Evolutionary conservation across 2,113 vertebrate genomes (phyloP).

Genomic region (Melanerpes aurifrons): DNA sequence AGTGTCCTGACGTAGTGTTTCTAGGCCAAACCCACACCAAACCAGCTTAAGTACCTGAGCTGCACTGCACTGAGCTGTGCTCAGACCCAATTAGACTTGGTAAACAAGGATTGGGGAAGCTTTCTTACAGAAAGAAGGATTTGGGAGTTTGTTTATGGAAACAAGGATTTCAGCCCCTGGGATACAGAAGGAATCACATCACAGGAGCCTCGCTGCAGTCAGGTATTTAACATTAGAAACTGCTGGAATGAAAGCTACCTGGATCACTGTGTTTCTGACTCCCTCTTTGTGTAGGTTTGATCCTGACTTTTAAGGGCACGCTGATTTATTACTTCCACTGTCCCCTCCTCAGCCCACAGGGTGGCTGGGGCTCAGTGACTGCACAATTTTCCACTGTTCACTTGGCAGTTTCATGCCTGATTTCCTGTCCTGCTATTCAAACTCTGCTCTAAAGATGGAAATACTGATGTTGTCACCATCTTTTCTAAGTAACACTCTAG

Average conservation of each 20-base stretch:
- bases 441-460: background rate
- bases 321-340: background rate
- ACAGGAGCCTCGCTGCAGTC: background rate
- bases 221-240: background rate
- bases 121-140: background rate
- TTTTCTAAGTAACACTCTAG: background rate
- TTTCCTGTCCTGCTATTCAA: slow-evolving; percentile 54
- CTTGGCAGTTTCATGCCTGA: background rate
- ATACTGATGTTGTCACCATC: background rate
- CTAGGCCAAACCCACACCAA: background rate
- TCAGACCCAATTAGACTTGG: background rate
- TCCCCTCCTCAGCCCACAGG: background rate
- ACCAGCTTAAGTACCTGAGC: background rate
- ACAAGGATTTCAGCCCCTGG: background rate
- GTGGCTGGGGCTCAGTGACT: background rate
- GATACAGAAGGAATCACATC: background rate
- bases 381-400: slow-evolving; percentile 25
- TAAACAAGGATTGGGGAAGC: background rate
- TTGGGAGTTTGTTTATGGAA: background rate
- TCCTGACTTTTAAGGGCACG: background rate
- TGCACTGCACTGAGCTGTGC: background rate
- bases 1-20: background rate
- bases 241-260: background rate
- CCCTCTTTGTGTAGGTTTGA: background rate
- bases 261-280: background rate